phyloP scores from a whole-genome alignment of 2,113 vertebrate genomes.

The Pseudorhombus dupliciocellatus region DNA sequence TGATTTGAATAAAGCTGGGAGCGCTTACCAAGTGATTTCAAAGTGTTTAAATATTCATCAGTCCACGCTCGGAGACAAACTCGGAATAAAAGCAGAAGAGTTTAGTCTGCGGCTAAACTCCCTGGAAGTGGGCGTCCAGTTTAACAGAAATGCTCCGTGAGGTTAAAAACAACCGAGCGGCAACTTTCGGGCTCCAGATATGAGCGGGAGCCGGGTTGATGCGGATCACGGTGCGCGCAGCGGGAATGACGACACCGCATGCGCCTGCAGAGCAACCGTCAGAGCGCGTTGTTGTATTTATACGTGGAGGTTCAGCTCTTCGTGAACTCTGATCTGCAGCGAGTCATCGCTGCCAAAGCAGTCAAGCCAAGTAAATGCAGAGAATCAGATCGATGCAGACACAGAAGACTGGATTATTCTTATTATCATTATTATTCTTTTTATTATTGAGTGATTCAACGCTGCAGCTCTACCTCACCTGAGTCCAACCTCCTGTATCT shows the following conservation, averaged over 20 bases:
- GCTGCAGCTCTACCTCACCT: neutral
- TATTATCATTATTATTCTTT: too few species aligned
- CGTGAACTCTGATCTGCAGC: too few species aligned
- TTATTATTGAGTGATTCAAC: too few species aligned
- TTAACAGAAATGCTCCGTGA: neutral
- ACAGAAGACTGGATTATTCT: too few species aligned
- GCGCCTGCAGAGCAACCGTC: too few species aligned
- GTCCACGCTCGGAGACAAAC: neutral
- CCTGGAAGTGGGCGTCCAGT: neutral
- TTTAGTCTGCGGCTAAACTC: neutral
- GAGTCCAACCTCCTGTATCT: neutral
- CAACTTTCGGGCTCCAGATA: neutral
- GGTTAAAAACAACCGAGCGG: neutral
- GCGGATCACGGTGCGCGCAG: neutral
- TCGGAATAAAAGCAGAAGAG: neutral
- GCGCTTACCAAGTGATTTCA: neutral
- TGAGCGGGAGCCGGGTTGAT: neutral
- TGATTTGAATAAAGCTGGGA: neutral
- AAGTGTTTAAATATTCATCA: neutral
- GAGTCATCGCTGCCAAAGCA: too few species aligned
- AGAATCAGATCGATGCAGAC: too few species aligned
- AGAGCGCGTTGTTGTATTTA: too few species aligned
- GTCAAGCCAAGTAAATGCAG: too few species aligned
- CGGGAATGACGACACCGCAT: neutral
- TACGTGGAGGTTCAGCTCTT: too few species aligned